Base-by-base conservation (phyloP, 1,140 invertebrate genomes). In the Caerostris darwini region DNA sequence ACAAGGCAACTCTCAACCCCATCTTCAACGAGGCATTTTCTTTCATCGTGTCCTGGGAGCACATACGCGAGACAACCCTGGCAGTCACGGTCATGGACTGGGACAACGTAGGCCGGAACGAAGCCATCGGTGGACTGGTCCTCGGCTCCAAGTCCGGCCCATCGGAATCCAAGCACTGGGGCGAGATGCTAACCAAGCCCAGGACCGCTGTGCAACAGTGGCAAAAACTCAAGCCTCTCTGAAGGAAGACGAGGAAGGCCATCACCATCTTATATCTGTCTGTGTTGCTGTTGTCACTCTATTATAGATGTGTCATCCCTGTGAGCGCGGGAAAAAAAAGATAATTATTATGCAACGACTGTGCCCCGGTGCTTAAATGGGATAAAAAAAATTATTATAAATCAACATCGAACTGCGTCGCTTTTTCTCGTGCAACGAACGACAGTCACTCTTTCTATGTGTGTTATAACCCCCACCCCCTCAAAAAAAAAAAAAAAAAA, bases 151-250 rank as follows among this genome's bases (percentile, higher is more conserved):
- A 98, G 19, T 98, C 98, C 50, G 98, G 98, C 6, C 98, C 98
- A 10, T 97, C 98, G 14, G 98, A 99, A 96, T 98, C 98, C 3
- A 99, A 99, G 96, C 98, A 99, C 95, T 99, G 98, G 98, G 98
- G 98, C 95, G 98, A 99, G 95, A 99, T 99, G 98, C 98, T 99
- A 94, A 98, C 98, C 61, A 99, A 99, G 95, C 98, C 98, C 3
- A 96, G 98, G 94, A 98, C 99, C 96, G 98, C 98, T 91, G 98
- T 99, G 94, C 98, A 98, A 7, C 98, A 98, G 95, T 99, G 98
- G 98, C 98, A 99, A 94, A 95, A 96, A 92, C 95, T 97, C 17
- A 96, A 96, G 95, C 96, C 96, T 7, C 95, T 95, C 88, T 96
- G 95, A 95, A 94, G 61, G 17, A 53, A 7, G 5, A 10, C 14